Conservation (phyloP, 2,113 vertebrate genomes). For the Eudorcas thomsonii region DNA sequence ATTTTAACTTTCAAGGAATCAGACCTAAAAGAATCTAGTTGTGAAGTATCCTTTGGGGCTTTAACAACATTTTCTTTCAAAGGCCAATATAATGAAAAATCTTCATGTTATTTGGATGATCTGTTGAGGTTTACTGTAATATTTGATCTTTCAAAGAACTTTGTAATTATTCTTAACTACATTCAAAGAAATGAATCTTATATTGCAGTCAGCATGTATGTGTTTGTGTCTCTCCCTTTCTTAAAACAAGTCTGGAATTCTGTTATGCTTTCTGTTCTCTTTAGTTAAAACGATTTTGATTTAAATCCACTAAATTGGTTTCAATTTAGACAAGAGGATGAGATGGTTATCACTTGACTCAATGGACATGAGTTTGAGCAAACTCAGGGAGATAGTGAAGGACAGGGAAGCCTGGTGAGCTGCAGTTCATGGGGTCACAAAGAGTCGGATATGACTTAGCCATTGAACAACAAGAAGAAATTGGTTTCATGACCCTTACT, state of each 20-base stretch:
- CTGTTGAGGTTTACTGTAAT: background rate
- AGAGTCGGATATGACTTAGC: background rate
- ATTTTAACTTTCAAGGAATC: background rate
- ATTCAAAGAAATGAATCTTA: background rate
- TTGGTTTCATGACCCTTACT: background rate
- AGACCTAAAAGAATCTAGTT: background rate
- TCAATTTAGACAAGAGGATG: background rate
- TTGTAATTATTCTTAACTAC: background rate
- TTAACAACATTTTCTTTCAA: background rate
- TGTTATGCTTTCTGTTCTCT: background rate
- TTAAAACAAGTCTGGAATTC: conserved; percentile 2
- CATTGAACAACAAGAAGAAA: background rate
- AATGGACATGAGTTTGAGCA: background rate
- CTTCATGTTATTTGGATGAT: background rate
- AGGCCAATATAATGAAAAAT: background rate
- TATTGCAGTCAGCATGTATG: background rate
- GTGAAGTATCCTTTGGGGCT: background rate
- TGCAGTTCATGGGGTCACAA: background rate
- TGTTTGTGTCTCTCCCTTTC: background rate
- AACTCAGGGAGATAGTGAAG: background rate
- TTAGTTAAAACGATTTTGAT: background rate
- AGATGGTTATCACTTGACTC: background rate
- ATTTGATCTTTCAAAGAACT: conserved; percentile 39
- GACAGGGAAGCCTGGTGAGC: background rate
- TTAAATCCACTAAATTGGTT: background rate